Evolutionary conservation across 2,113 vertebrate species (phyloP).

Genomic region (Echinops telfairi): DNA sequence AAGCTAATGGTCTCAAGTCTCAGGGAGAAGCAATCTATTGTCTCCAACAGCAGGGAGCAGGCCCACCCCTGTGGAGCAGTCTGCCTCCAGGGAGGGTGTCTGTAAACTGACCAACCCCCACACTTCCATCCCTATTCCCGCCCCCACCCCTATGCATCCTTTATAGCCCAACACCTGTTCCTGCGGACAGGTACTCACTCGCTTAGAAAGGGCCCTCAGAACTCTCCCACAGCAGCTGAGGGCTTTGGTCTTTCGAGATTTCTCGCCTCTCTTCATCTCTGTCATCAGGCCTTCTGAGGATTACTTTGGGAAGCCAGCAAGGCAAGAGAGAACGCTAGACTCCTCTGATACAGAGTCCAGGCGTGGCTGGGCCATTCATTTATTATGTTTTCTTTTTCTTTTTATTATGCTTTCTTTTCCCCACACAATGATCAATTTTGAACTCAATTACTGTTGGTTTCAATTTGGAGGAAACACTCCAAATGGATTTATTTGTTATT

Average conservation of each 20-base stretch:
- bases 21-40: too few relatives aligned
- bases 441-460: neutral
- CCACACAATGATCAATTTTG: slow-evolving; percentile 9
- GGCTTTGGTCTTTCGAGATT: slow-evolving; percentile 53
- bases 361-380: neutral
- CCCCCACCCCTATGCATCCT: neutral
- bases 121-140: neutral
- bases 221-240: too few relatives aligned
- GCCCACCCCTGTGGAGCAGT: too few relatives aligned
- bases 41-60: too few relatives aligned
- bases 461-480: neutral
- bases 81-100: too few relatives aligned
- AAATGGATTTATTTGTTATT: neutral
- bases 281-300: slow-evolving; percentile 58
- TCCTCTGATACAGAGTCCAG: neutral
- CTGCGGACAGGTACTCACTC: slow-evolving; percentile 45
- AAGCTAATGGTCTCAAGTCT: too few relatives aligned
- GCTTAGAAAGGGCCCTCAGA: too few relatives aligned
- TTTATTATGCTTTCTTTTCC: neutral
- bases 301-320: slow-evolving; percentile 67
- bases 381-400: neutral
- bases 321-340: slow-evolving; percentile 59
- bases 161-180: slow-evolving; percentile 40
- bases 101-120: too few relatives aligned
- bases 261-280: slow-evolving; percentile 46